These are phyloP conservation scores for Tarsius wallacei DNA, from an alignment of 2,797 vertebrate genomes.

Conservation along the genomic window DNA sequence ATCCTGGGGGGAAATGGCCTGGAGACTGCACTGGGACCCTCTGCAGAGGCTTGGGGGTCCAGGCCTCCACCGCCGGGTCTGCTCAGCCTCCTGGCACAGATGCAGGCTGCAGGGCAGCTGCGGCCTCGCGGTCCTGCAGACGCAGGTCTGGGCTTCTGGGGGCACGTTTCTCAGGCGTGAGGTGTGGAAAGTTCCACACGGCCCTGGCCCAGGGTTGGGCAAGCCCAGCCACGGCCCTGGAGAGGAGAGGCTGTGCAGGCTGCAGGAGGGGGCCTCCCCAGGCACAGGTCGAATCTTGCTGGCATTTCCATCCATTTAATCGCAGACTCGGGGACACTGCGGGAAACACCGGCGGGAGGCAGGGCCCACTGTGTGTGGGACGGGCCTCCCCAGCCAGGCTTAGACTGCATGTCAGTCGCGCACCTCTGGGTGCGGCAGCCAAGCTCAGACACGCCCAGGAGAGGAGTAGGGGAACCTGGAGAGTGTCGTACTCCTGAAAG, in stretches of 20 bases:
- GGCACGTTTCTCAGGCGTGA: neutral
- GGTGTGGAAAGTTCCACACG: slow-evolving; percentile 76
- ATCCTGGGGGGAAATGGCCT: rapidly evolving
- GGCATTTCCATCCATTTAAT: slow-evolving; percentile 91
- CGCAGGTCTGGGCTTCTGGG: neutral
- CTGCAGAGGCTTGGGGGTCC: rapidly evolving
- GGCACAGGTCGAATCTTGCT: slow-evolving; percentile 88
- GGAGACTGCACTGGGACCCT: neutral
- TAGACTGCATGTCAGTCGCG: slow-evolving; percentile 73
- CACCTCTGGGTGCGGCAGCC: slow-evolving; percentile 87
- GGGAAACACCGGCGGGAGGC: slow-evolving; percentile 85
- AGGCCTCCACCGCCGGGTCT: neutral
- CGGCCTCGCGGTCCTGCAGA: neutral
- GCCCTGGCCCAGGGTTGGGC: slow-evolving; percentile 58
- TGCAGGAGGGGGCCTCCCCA: slow-evolving; percentile 80
- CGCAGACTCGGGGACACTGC: slow-evolving; percentile 87
- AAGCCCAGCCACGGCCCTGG: slow-evolving; percentile 63
- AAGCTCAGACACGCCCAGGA: slow-evolving; percentile 87
- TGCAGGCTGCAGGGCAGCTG: neutral
- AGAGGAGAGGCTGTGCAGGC: slow-evolving; percentile 77
- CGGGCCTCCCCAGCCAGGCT: slow-evolving; percentile 71
- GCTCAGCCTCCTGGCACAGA: neutral
- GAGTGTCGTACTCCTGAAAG: neutral
- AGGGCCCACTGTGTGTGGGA: slow-evolving; percentile 85
- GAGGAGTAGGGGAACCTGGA: neutral